phyloP scores from a whole-genome alignment of 2,113 vertebrate species.

The Carassius carassius region DNA sequence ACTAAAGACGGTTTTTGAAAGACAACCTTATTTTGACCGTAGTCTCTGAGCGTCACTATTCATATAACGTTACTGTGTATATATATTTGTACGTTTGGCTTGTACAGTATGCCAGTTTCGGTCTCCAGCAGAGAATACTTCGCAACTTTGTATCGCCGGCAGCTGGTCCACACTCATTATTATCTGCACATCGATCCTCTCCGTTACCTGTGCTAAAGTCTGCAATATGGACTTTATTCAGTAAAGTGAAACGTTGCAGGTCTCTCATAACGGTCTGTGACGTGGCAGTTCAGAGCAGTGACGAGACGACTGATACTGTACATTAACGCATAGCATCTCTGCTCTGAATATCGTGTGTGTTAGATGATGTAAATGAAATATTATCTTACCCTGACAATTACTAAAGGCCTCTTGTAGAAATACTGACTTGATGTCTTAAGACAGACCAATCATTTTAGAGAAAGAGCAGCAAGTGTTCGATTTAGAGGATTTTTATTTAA shows the following conservation, averaged over 20 bases:
- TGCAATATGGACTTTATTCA: background rate
- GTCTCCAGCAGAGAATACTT: constrained; percentile 2
- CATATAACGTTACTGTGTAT: background rate
- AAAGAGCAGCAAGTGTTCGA: background rate
- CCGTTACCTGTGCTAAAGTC: background rate
- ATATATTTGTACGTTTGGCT: constrained; percentile 6
- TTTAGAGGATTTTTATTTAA: background rate
- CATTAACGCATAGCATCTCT: background rate
- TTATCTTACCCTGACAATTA: background rate
- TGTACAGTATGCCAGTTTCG: background rate
- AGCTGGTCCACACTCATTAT: background rate
- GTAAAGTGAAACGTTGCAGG: constrained; percentile 36
- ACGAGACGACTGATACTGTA: constrained; percentile 1
- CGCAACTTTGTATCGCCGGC: constrained; percentile 3
- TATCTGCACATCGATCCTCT: background rate
- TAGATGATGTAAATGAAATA: background rate
- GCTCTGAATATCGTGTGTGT: too few relatives aligned
- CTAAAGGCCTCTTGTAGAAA: background rate
- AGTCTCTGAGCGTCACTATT: background rate
- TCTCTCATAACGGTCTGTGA: constrained; percentile 70
- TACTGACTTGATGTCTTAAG: background rate
- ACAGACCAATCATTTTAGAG: background rate
- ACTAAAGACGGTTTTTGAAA: background rate
- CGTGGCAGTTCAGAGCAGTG: constrained; percentile 71
- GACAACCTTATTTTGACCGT: too few relatives aligned